Conservation (phyloP, 2,888 invertebrate genomes). For the Bedellia somnulentella region DNA sequence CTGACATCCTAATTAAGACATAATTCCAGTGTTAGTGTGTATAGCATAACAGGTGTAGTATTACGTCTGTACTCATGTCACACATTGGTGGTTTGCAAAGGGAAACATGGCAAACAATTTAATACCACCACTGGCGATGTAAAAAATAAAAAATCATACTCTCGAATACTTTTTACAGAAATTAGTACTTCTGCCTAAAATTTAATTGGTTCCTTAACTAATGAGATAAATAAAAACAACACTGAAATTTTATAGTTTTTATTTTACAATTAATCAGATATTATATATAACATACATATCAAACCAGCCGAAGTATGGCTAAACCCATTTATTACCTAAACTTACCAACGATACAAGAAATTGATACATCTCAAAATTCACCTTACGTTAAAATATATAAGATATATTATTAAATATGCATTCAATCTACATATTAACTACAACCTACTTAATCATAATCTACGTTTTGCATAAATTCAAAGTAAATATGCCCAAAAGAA, state of each 20-base stretch:
- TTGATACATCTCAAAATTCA: constrained; percentile 62
- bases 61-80: too few relatives aligned
- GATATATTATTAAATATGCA: constrained; percentile 58
- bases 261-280: constrained; percentile 58
- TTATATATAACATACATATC: constrained; percentile 50
- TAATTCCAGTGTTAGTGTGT: too few relatives aligned
- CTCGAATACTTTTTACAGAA: too few relatives aligned
- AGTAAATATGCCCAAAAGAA: constrained; percentile 62
- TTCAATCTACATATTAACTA: constrained; percentile 60
- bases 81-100: too few relatives aligned
- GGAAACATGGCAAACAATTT: too few relatives aligned
- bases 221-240: too few relatives aligned
- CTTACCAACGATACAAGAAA: constrained; percentile 62
- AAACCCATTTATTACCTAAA: constrained; percentile 62
- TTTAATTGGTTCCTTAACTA: too few relatives aligned
- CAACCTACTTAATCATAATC: constrained; percentile 59
- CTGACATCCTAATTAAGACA: too few relatives aligned
- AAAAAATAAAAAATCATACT: too few relatives aligned
- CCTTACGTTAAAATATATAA: constrained; percentile 52
- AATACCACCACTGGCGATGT: too few relatives aligned
- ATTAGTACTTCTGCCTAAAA: too few relatives aligned
- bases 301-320: constrained; percentile 62
- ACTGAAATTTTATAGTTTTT: constrained; percentile 40
- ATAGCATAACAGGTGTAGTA: too few relatives aligned
- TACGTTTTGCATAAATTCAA: constrained; percentile 60